Percentiles rank a stretch among this genome's conserved stretches.
phyloP scores from a whole-genome alignment of 2,113 vertebrate genomes.

The Lophotis ruficrista region DNA sequence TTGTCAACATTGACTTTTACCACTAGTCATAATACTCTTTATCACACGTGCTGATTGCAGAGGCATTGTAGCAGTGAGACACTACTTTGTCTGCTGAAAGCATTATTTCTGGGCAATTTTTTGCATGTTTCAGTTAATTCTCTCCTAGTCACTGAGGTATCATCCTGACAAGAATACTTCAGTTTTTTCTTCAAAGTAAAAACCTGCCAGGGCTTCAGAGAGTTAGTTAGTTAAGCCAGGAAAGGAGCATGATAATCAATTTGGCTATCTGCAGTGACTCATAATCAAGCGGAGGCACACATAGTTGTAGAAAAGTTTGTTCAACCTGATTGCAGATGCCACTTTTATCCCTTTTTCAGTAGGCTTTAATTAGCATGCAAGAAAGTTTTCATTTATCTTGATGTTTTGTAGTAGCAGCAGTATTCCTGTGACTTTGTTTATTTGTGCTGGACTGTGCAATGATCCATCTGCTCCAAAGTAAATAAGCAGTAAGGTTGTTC shows the following conservation, averaged over 20 bases:
- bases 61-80: neutral
- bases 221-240: neutral
- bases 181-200: neutral
- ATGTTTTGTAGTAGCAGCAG: neutral
- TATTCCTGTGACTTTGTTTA: neutral
- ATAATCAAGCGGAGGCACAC: neutral
- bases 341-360: neutral
- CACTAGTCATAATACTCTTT: neutral
- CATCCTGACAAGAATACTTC: neutral
- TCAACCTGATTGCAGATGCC: neutral
- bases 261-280: neutral
- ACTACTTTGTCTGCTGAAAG: neutral
- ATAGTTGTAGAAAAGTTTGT: neutral
- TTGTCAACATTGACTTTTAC: neutral
- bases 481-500: neutral
- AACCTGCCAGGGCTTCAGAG: neutral
- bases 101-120: neutral
- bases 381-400: neutral
- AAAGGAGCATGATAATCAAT: neutral
- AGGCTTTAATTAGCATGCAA: neutral
- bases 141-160: neutral
- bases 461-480: neutral
- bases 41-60: neutral
- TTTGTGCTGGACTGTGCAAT: neutral
- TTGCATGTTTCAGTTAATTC: neutral